A percentile compares a stretch with the other conserved stretches of the same genome.
These are phyloP conservation scores for Ormyrus nitidulus DNA, from an alignment of 2,888 invertebrate species.

Conservation along the genomic window DNA sequence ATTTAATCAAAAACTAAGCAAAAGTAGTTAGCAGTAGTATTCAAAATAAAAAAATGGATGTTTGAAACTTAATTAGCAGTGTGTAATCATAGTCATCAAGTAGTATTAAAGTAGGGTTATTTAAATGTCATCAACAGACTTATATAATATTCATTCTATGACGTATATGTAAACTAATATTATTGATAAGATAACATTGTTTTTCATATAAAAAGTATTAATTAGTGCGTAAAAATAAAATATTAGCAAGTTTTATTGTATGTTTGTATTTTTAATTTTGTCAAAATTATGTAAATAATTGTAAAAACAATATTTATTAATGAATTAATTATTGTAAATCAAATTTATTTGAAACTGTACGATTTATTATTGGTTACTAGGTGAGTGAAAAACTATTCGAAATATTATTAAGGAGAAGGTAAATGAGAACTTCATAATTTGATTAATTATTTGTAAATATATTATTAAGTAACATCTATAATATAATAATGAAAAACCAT, in stretches of 20 bases:
- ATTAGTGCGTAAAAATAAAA: background rate
- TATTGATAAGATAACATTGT: background rate
- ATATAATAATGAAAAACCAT: constrained; percentile 73
- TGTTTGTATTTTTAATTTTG: constrained; percentile 5
- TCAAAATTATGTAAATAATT: constrained; percentile 44
- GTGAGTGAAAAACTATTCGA: no score
- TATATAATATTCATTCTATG: no score
- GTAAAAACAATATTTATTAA: constrained; percentile 15
- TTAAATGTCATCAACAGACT: no score
- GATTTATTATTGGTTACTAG: no score
- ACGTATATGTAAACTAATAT: no score
- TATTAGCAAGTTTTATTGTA: background rate
- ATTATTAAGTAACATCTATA: constrained; percentile 73
- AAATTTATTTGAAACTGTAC: background rate
- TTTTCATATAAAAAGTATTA: background rate
- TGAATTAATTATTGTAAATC: background rate
- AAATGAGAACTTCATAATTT: constrained; percentile 61
- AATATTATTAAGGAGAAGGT: background rate
- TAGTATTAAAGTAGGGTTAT: no score
- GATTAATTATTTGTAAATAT: constrained; percentile 73
- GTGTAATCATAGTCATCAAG: no score
- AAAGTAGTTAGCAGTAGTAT: no score
- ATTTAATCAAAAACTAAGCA: no score
- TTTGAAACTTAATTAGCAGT: no score
- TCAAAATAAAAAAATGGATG: no score